Base-by-base conservation (phyloP, 2,797 vertebrate genomes). In the Crocodylus rhombifer region DNA sequence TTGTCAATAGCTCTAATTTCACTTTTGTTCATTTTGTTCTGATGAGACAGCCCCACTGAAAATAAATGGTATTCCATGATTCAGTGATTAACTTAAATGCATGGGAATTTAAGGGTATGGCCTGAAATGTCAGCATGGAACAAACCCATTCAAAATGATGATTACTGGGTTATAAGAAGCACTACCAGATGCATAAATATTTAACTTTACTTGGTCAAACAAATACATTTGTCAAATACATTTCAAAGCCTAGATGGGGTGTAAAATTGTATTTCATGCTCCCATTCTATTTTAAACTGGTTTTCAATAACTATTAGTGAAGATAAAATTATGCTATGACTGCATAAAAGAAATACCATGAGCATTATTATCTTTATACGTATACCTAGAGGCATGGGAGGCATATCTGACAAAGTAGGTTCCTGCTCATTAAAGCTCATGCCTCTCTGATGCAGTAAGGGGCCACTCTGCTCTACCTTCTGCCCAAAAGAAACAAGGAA, bases 201-300 rank as follows among this genome's bases (percentile, higher is more conserved):
- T 84, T 17, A 30, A 87, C 3, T 80, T 88, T 64, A 77, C 42
- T 87, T 75, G 82, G 63, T 78, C 36, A 3, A 16, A 79, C 71
- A 86, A 69, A 86, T 56, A 80, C 57, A 23, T n/a, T 74, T 81
- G 14, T 81, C 16, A 93, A 91, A 85, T 82, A 56, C 1, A 17
- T 71, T 90, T 93, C 56, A 51, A 91, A 85, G 77, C 58, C 2
- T 42, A 33, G 79, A 16, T 65, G 79, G 33, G 6, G 12, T 84
- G 3, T 79, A 82, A 91, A 90, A 84, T 82, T 80, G 12, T 51
- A n/a, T 73, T 91, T 87, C 16, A 76, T 84, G 5, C 7, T 76
- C 28, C 23, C 36, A 83, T 89, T 90, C 73, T 82, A 71, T 75
- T 94, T 91, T 74, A 60, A 95, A 73, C 82, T 56, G 77, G 21